Base-by-base conservation (phyloP, 2,113 vertebrate genomes). In the Hiodon tergisus region DNA sequence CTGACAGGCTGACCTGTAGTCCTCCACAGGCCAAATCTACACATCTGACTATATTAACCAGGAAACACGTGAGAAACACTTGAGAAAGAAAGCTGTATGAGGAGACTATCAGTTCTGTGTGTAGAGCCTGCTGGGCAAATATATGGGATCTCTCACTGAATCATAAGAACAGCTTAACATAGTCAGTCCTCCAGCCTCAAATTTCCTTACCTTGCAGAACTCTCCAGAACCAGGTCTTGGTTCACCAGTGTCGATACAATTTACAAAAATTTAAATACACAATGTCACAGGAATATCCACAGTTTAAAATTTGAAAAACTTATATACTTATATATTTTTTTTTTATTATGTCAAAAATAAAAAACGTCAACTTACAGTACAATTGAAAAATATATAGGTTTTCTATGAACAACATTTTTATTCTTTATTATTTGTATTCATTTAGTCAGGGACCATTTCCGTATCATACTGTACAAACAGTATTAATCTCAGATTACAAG, bases 401-500 rank as follows among this genome's bases (percentile, higher is more conserved):
- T 86, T 83, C 68, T 79, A 89, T 75, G 65, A 78, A 69, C 69
- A 77, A 59, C 16, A 14, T 55, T 73, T 80, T 84, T 84, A 82
- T 81, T 87, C 84, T 86, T 83, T 83, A 79, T 75, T 67, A 73
- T 87, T 78, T 72, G 72, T 85, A 77, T 72, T 68, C 80, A 83
- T 65, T 81, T 83, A 83, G 89, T 87, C 87, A 84, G 87, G 87
- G 86, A 91, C 87, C 53, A 71, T 73, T 51, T 58, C 72, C 73
- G 80, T 80, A 85, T 84, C 80, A 90, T 81, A 89, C 78, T 85
- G 83, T 73, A 83, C 79, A 79, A 87, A 93, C 85, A 92, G 85
- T 86, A 89, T 83, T 79, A 85, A 87, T 79, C 86, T 71, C 83
- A 85, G 87, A 85, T 83, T 77, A 84, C 82, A 84, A 88, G 87